Base-by-base conservation (phyloP, 1,140 invertebrate species). In the Bombus waltoni region DNA sequence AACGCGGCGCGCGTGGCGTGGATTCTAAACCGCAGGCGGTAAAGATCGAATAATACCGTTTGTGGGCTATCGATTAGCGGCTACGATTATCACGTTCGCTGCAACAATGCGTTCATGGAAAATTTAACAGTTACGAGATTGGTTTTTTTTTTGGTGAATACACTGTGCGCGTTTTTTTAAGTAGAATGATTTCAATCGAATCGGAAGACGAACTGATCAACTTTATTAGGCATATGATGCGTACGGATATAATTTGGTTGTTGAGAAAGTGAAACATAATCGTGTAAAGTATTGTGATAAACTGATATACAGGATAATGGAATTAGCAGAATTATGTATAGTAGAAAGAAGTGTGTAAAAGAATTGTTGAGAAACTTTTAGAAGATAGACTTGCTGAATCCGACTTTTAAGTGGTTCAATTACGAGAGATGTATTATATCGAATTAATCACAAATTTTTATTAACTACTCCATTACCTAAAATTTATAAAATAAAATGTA, bases 21-120 rank as follows among this genome's bases (percentile, higher is more conserved):
- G 15, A 47, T 85, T 35, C 28, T 15, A 59, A 13, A 53, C 83
- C 83, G 38, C 83, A 62, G 11, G 38, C 47, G 44, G 65, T 53
- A 62, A 59, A 79, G 47, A 70, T 57, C 73, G 65, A 59, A 79
- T n/a, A 57, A 70, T 72, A 47, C 38, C 40, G 22, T 68, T 88
- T 32, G 28, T 40, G 71, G 53, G 18, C 13, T 53, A 65, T 83
- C 81, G 75, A 74, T 65, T 44, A 62, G 32, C 25, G 6, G 22
- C 1, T 11, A 28, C 35, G 47, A 72, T 73, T 22, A n/a, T 72
- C 70, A 28, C 42, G 72, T 9, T 35, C 4, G 44, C 28, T 25
- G 6, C 71, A n/a, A n/a, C 8, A 1, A n/a, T 6, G 22, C 3
- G 10, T 10, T 1, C 18, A 53, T 22, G 73, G 9, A 22, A 53